Base-by-base conservation (phyloP, 2,113 vertebrate species). In the Plecturocebus donacophilus region DNA sequence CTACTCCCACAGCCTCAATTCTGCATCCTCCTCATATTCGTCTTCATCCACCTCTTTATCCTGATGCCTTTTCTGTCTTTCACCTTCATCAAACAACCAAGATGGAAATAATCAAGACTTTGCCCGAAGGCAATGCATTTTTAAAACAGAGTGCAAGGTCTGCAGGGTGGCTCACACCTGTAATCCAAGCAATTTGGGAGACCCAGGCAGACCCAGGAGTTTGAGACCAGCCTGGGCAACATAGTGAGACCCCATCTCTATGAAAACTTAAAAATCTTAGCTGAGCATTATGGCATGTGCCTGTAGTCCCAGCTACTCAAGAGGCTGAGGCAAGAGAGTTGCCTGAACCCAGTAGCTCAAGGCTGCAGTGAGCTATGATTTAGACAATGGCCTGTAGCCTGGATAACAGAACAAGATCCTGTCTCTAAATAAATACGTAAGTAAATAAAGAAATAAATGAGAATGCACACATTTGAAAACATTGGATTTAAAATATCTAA, bases 41-140 rank as follows among this genome's bases (percentile, higher is more conserved):
- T 58, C 56, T 68, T 14, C 64, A 17, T 32, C 35, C 27, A 11
- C 0, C 2, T 17, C 2, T 1, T 54, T 27, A 9, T 40, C 13
- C 8, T 13, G 2, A 1, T 2, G 16, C 6, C 35, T 8, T 35
- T n/a, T 19, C 40, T 16, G 1, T 25, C 38, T 3, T 25, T 40
- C 2, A 14, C 4, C 47, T 64, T 30, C 35, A 32, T 38, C 87
- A 16, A 54, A 19, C 3, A 66, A 30, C 68, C 27, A 56, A 83
- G 35, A 23, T 25, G 83, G 42, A 66, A 30, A 49, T 5, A 10
- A 66, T 6, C 8, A 20, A 58, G 40, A 84, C 30, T 89, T 91
- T 35, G 8, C 45, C 64, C 30, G 5, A 47, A 21, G 14, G n/a
- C 14, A 61, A 49, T 77, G 58, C 0, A 21, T 71, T 61, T 58